Base-by-base conservation (phyloP, 2,113 vertebrate genomes). In the Microcebus griseorufus region DNA sequence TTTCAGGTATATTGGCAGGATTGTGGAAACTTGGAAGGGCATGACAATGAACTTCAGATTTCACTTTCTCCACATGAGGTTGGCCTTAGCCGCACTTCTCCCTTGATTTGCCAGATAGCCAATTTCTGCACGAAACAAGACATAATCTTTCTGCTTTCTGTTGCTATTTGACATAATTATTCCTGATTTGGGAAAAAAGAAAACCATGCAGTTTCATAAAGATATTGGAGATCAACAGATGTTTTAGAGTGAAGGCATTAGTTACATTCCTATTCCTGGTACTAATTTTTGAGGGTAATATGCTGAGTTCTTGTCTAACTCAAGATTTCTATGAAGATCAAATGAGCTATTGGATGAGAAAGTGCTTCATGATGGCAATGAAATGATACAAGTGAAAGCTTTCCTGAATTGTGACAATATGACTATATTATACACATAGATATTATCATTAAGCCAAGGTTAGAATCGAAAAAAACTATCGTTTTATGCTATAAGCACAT, bases 301-400 rank as follows among this genome's bases (percentile, higher is more conserved):
- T 55, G 37, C 60, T 87, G 60, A 84, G 45, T 20, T 92, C 70
- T 62, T 39, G 4, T 79, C 55, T 55, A 80, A 34, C 25, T 93
- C 89, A 89, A 90, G 51, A 14, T 82, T 90, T 90, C 90, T 75
- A 29, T 81, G n/a, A 62, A 76, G 29, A 86, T 75, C 48, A 67
- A 65, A n/a, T 51, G 27, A 89, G 27, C 45, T 85, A 73, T 73
- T 62, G 53, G 53, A 82, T 10, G 75, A 79, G 65, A 45, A 89
- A 85, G 32, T 53, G 73, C n/a, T 87, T 82, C 13, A 6, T 62
- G 64, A 82, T 34, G 60, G 65, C 6, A 82, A 29, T 85, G 72
- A 67, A 55, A 67, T 29, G 25, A 62, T 67, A 79, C 55, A 75
- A 67, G 20, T 87, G 45, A 29, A 87, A 88, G 18, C 12, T 22